Evolutionary conservation across 2,797 vertebrate genomes (phyloP).

Genomic region (Microcaecilia unicolor): DNA sequence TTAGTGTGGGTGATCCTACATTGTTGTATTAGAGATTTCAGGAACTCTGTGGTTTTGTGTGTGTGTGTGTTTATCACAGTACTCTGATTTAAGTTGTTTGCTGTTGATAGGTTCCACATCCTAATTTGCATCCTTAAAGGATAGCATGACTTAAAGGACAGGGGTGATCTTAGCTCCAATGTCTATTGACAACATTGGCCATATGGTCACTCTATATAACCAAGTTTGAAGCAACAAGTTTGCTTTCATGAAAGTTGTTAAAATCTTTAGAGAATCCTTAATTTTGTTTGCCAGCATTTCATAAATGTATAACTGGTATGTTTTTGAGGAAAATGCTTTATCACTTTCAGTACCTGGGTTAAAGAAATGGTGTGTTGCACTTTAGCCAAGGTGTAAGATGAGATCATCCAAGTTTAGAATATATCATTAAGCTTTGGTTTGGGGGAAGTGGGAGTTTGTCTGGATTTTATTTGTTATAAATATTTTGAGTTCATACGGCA

Average conservation of each 20-base stretch:
- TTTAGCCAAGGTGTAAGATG: slow-evolving; percentile 68
- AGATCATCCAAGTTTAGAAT: slow-evolving; percentile 58
- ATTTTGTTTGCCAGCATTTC: slow-evolving; percentile 77
- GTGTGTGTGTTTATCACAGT: too few species aligned
- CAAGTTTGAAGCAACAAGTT: too few species aligned
- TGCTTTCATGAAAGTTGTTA: too few species aligned
- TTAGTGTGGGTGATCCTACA: too few species aligned
- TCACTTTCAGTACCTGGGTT: slow-evolving; percentile 73
- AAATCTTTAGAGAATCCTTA: slow-evolving; percentile 81
- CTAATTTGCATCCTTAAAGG: slow-evolving; percentile 55
- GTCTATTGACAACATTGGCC: too few species aligned
- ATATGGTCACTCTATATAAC: too few species aligned
- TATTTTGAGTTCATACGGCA: slow-evolving; percentile 28
- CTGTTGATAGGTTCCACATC: slow-evolving; percentile 33
- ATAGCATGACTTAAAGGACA: slow-evolving; percentile 54
- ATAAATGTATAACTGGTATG: slow-evolving; percentile 79
- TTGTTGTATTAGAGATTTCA: too few species aligned
- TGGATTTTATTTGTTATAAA: slow-evolving; percentile 21
- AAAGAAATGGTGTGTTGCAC: slow-evolving; percentile 74
- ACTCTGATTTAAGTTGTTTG: slow-evolving; percentile 27
- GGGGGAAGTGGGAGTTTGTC: too few species aligned
- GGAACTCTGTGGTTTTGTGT: too few species aligned
- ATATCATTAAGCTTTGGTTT: slow-evolving; percentile 46
- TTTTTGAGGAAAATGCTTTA: slow-evolving; percentile 79
- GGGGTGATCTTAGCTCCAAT: too few species aligned